These are phyloP conservation scores for Yoshiicerus persimilis DNA, from an alignment of 1,140 invertebrate genomes.

Conservation along the genomic window DNA sequence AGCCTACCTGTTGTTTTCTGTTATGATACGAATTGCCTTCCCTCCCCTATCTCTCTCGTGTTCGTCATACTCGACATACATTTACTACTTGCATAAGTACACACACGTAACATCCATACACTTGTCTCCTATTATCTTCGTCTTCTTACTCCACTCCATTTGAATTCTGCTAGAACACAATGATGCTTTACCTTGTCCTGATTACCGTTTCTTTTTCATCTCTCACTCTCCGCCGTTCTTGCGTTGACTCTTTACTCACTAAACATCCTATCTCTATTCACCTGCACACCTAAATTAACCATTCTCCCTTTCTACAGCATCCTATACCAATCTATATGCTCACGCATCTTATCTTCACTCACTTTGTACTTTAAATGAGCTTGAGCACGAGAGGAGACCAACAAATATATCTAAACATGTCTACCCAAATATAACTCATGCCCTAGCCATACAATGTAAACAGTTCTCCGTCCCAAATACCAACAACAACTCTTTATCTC, in stretches of 20 bases:
- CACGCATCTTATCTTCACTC: neutral
- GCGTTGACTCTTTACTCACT: neutral
- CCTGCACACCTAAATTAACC: neutral
- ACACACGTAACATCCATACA: neutral
- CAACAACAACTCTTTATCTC: neutral
- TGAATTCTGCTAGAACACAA: neutral
- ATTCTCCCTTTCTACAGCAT: neutral
- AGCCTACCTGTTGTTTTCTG: neutral
- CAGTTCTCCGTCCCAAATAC: neutral
- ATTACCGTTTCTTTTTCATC: constrained; percentile 37
- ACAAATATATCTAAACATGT: too few species aligned
- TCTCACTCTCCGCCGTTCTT: neutral
- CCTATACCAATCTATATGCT: neutral
- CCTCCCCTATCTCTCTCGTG: neutral
- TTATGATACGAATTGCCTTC: neutral
- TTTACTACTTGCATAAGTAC: neutral
- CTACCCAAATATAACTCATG: too few species aligned
- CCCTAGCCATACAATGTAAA: too few species aligned
- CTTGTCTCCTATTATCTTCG: neutral
- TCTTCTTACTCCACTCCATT: neutral
- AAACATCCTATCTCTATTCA: neutral
- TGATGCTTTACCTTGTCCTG: constrained; percentile 37
- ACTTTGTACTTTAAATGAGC: neutral
- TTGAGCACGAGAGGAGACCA: neutral
- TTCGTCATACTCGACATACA: neutral